A percentile compares a stretch with the other conserved stretches of the same genome.
Conservation (phyloP, 2,797 vertebrate species). For the Falco columbarius region DNA sequence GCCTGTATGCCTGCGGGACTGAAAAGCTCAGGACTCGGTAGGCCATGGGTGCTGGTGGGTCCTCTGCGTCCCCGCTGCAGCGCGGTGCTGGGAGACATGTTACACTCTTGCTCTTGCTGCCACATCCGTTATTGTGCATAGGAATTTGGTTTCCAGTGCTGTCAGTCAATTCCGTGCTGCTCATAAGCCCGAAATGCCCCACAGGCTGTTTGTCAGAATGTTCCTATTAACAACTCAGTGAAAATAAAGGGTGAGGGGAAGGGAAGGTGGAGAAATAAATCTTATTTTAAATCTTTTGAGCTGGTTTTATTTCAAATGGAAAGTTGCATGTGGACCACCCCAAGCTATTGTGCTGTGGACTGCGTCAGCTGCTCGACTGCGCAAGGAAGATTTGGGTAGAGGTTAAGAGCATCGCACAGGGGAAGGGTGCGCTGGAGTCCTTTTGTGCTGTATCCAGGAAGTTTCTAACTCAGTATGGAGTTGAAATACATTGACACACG, state of each 20-base stretch:
- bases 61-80: background rate
- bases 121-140: background rate
- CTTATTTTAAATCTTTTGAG: conserved; percentile 52
- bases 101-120: background rate
- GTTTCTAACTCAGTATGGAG: conserved; percentile 15
- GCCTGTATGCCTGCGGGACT: background rate
- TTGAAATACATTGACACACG: conserved; percentile 31
- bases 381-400: conserved; percentile 29
- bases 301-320: conserved; percentile 50
- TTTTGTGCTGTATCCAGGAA: conserved; percentile 35
- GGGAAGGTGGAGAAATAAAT: conserved; percentile 67
- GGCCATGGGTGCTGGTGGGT: background rate
- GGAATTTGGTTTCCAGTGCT: conserved; percentile 6
- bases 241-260: conserved; percentile 60
- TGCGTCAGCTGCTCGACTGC: background rate
- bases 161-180: conserved; percentile 27
- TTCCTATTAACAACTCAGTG: conserved; percentile 58
- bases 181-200: conserved; percentile 34
- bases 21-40: background rate
- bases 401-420: conserved; percentile 30
- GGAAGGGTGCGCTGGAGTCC: conserved; percentile 28
- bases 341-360: conserved; percentile 62
- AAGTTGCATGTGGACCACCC: conserved; percentile 58
- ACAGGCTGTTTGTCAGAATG: conserved; percentile 62
- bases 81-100: background rate